Evolutionary conservation across 2,888 invertebrate genomes (phyloP), one percentile per base, ranked within the genome.

Genomic region (Parnassius glacialis): DNA sequence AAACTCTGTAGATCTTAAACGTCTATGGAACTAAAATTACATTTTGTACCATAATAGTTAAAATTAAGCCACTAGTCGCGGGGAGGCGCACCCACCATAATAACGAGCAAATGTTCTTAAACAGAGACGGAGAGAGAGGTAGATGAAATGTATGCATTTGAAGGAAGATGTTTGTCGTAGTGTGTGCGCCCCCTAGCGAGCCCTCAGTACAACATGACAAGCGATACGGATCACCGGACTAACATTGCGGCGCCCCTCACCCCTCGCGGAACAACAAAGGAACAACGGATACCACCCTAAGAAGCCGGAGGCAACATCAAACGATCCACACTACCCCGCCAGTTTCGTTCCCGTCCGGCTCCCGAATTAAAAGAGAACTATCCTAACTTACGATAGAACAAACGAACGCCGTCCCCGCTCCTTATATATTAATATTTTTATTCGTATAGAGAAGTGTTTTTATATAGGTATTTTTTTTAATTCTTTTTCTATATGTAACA

Each of bases 21-120:
- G 74, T 81, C 86, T 90, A 90, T 87, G 84, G 85, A 88, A 87
- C 84, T 88, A 87, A 88, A 87, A 85, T 88, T 85, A 88, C 79
- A 80, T 81, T 89, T 90, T 90, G 89, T 90, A 90, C 89, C 89
- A 87, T 88, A 79, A 73, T 83, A 81, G 80, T 83, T 85, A 82
- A 87, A 87, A 85, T 84, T 80, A 87, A 86, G 83, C 83, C 82
- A 78, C 80, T 68, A 65, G 71, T 74, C 80, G 80, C 81, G 78
- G 73, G 73, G 74, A 70, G 76, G 66, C 74, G 68, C 67, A 54
- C 63, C 34, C 51, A 43, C 20, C 51, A 10, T 9, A 13, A 48
- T 11, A 11, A 48, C 48, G n/a, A 48, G 52, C 50, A 60, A 42
- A 9, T 20, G 44, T 7, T 10, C 12, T 56, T 12, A 10, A 47